Evolutionary conservation across 1,140 invertebrate species (phyloP).

Genomic region (Mercenaria mercenaria): DNA sequence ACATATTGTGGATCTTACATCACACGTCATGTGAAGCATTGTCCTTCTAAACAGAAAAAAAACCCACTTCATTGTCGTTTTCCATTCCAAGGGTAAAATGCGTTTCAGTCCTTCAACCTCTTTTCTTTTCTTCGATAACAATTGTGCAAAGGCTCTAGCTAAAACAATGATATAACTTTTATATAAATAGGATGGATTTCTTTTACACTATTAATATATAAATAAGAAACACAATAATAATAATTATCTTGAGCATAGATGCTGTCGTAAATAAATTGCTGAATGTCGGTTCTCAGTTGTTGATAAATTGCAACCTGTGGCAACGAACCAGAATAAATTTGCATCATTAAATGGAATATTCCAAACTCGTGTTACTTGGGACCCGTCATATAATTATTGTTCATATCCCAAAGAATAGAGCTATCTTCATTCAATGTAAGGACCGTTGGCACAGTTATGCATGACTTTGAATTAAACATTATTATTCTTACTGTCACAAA

Average conservation of each 20-base stretch:
- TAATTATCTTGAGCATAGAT: constrained; percentile 24
- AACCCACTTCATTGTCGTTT: constrained; percentile 25
- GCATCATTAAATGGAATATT: constrained; percentile 53
- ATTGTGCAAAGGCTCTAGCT: no score
- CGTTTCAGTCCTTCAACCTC: not conserved
- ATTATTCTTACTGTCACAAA: no score
- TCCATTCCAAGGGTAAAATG: constrained; percentile 29
- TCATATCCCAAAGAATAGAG: no score
- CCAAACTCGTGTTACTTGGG: constrained; percentile 31
- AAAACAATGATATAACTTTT: constrained; percentile 7
- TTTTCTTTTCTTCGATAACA: not conserved
- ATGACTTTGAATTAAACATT: no score
- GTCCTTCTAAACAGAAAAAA: constrained; percentile 8
- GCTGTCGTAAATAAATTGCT: constrained; percentile 57
- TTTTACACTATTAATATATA: constrained; percentile 55
- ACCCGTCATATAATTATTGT: not conserved
- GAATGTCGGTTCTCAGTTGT: constrained; percentile 55
- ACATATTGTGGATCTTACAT: not conserved
- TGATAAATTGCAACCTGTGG: constrained; percentile 52
- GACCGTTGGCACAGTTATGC: no score
- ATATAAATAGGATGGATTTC: constrained; percentile 9
- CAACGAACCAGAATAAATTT: constrained; percentile 40
- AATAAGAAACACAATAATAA: constrained; percentile 42
- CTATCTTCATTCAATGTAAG: no score
- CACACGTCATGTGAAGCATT: not conserved